A percentile compares a stretch with the other conserved stretches of the same genome.
phyloP scores from a whole-genome alignment of 2,113 vertebrate genomes.

The Poecile atricapillus region DNA sequence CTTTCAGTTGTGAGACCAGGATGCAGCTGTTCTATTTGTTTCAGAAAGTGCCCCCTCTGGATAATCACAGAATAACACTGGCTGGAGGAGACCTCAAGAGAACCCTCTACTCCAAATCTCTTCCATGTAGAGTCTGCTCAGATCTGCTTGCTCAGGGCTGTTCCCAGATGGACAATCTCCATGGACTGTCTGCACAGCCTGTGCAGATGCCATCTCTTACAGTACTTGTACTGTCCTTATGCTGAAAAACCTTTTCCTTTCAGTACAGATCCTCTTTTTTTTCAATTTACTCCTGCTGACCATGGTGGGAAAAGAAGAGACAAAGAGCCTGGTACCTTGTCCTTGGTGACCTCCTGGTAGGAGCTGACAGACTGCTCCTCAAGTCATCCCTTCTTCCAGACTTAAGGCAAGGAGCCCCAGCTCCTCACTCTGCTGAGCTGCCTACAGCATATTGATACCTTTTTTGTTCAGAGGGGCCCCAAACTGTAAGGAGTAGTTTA shows the following conservation, averaged over 20 bases:
- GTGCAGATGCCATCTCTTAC: background rate
- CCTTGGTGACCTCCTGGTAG: background rate
- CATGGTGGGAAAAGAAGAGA: background rate
- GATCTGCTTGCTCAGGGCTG: background rate
- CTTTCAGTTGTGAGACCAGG: background rate
- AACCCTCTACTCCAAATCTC: background rate
- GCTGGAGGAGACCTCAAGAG: background rate
- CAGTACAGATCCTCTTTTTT: background rate
- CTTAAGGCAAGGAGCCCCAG: background rate
- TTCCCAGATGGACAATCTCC: background rate
- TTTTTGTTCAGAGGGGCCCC: background rate
- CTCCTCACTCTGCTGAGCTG: background rate
- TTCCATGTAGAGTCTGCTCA: background rate
- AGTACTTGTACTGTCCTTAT: background rate
- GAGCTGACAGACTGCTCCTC: background rate
- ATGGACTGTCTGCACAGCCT: background rate
- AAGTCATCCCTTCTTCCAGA: background rate
- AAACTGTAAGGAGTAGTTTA: background rate
- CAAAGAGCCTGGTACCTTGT: background rate
- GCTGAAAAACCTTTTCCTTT: background rate
- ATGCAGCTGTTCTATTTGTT: background rate
- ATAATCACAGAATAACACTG: background rate
- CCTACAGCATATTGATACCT: background rate
- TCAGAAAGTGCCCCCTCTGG: background rate
- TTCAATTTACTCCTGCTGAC: background rate